These are phyloP conservation scores for Ariolimax columbianus DNA, from an alignment of 2,888 invertebrate genomes.

Conservation along the genomic window DNA sequence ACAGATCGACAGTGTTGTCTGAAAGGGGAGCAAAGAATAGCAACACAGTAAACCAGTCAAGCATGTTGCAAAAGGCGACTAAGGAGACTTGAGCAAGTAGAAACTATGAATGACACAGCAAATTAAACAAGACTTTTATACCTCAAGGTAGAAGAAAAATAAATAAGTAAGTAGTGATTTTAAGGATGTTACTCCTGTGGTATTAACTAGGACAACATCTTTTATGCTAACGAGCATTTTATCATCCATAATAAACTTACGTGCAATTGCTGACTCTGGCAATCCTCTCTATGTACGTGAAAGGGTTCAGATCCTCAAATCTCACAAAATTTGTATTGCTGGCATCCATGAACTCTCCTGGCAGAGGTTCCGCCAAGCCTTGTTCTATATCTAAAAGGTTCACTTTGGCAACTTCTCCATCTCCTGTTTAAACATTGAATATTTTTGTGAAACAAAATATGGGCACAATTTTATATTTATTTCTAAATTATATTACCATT, in stretches of 20 bases:
- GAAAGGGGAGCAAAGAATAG: too few species aligned
- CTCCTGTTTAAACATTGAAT: constrained; percentile 61
- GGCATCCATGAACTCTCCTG: constrained; percentile 74
- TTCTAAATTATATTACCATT: not conserved
- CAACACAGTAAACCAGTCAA: too few species aligned
- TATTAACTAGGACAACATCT: too few species aligned
- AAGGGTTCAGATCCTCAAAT: constrained; percentile 77
- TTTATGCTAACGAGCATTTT: not conserved
- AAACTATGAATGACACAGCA: too few species aligned
- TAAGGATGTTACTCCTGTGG: too few species aligned
- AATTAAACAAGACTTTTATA: too few species aligned
- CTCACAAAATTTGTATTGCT: constrained; percentile 73
- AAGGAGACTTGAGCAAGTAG: too few species aligned
- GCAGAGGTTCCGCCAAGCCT: constrained; percentile 68
- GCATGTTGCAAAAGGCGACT: too few species aligned
- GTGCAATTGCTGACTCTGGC: constrained; percentile 72
- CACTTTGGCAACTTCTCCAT: constrained; percentile 71
- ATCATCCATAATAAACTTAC: constrained; percentile 62
- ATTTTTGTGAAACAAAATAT: not conserved
- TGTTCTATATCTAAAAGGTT: constrained; percentile 64
- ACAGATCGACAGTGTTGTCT: too few species aligned
- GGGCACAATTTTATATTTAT: not conserved
- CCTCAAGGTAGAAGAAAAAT: too few species aligned
- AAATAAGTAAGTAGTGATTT: too few species aligned
- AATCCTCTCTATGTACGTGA: constrained; percentile 75